A percentile compares a stretch with the other conserved stretches of the same genome.
phyloP scores from a whole-genome alignment of 2,797 vertebrate species.

The Pachyuromys duprasi region DNA sequence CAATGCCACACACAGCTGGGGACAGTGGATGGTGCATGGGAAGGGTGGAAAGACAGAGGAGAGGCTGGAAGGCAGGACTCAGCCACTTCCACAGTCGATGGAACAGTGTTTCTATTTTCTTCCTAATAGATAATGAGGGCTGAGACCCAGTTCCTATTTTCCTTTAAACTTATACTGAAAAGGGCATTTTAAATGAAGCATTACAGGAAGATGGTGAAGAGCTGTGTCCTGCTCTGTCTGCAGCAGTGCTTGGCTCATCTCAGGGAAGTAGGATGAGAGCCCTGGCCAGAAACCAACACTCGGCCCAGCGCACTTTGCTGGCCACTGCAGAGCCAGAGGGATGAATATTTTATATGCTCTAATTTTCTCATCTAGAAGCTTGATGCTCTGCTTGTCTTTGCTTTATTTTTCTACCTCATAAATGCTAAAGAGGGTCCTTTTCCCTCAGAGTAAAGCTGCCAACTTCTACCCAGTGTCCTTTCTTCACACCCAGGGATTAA shows the following conservation, averaged over 20 bases:
- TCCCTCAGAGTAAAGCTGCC: constrained; percentile 66
- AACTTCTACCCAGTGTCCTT: constrained; percentile 67
- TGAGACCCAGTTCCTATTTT: constrained; percentile 67
- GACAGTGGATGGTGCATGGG: background rate
- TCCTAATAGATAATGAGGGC: constrained; percentile 70
- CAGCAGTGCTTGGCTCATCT: constrained; percentile 70
- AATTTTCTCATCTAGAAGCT: constrained; percentile 84
- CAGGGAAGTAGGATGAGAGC: constrained; percentile 36
- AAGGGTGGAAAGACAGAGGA: no score
- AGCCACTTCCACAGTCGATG: background rate
- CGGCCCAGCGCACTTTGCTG: constrained; percentile 19
- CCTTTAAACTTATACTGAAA: constrained; percentile 57
- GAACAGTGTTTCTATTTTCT: background rate
- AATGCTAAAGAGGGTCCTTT: constrained; percentile 81
- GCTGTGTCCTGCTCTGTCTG: constrained; percentile 46
- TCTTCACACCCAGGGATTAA: constrained; percentile 68
- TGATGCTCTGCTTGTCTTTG: constrained; percentile 79
- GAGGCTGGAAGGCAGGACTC: background rate
- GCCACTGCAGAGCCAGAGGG: constrained; percentile 75
- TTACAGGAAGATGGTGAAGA: constrained; percentile 77
- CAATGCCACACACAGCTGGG: background rate
- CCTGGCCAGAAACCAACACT: constrained; percentile 67
- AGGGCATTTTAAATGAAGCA: constrained; percentile 79
- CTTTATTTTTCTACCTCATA: constrained; percentile 84
- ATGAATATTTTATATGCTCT: constrained; percentile 87